Evolutionary conservation across 2,113 vertebrate species (phyloP), one percentile per base, ranked within the genome.

Genomic region (Raphicerus campestris): DNA sequence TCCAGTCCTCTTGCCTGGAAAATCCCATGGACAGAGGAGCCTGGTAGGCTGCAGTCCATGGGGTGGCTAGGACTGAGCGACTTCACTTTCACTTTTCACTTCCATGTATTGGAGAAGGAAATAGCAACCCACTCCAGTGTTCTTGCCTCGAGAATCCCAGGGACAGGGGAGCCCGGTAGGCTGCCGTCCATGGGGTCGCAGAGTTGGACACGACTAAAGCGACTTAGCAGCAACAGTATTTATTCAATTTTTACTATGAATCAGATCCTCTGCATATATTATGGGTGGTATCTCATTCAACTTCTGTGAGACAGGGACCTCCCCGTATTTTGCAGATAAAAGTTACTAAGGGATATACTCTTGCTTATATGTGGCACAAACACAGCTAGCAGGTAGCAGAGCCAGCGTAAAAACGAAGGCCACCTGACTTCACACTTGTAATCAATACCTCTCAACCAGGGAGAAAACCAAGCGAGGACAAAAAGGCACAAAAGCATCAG

Each of bases 401-500:
- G 24, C 8, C 51, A 92, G 55, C 9, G 20, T 9, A 95, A 60
- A 66, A 75, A 92, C n/a, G 32, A 32, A 66, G 78, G 60, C 39
- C 73, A 89, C 55, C 13, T 83, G 30, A 84, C 55, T 90, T 93
- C 77, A 49, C 22, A 96, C 15, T 93, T 60, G 30, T 10, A 94
- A 81, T 86, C 30, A 88, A 24, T 53, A 92, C 20, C 81, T 92
- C 49, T n/a, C 66, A 39, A 73, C 58, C 63, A 75, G 96, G 51
- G n/a, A 93, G 39, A 95, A 94, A 93, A 93, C 8, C n/a, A 94
- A 95, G 80, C 49, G 30, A 92, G 35, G 93, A 95, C n/a, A 35
- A 91, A 94, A 95, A 97, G 47, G 81, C 93, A 94, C 49, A 19
- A 90, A 95, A 86, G 82, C 42, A 87, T 42, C 17, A 83, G 49